Evolutionary conservation across 2,888 invertebrate genomes (phyloP), one percentile per base, ranked within the genome.

Genomic region (Auanema sp.): DNA sequence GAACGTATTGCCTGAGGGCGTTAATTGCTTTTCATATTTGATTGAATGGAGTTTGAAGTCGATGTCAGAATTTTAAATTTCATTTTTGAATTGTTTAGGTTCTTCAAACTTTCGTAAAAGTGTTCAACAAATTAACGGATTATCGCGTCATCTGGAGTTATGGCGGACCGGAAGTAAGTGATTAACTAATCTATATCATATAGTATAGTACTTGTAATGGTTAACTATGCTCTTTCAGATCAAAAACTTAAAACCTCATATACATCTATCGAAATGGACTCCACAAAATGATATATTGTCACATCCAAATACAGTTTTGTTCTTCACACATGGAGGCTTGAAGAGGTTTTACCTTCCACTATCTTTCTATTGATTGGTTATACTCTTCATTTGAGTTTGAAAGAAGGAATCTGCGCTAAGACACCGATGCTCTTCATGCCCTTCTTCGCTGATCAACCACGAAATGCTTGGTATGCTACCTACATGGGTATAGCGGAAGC

Each of bases 91-190:
- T 5, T 23, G 18, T 62, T 40, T 40, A 64, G 64, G 23, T 64
- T 24, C 61, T 71, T 1, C 53, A 67, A 5, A 61, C 60, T 16
- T 77, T 77, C 52, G 51, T 69, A 18, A 55, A 71, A 23, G 74
- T 72, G 14, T 60, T 77, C 57, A 71, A 68, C 47, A 50, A 62
- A 14, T 62, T 77, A 16, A 56, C 59, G 25, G 70, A 76, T 56
- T 77, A 77, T 58, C 64, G 76, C 12, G 63, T 77, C 24, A 75
- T 77, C 14, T 77, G 76, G 74, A 71, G 69, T 57, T 72, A 72
- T 49, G 68, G 64, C 21, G 75, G 72, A 21, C 50, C 42, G 3
- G 61, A 68, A 43, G 66, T 67, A n/a, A 33, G 66, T 58, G 18
- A 11, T 47, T n/a, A n/a, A n/a, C n/a, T n/a, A n/a, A n/a, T n/a